Conservation (phyloP, 2,113 vertebrate species). For the Oenanthe melanoleuca region DNA sequence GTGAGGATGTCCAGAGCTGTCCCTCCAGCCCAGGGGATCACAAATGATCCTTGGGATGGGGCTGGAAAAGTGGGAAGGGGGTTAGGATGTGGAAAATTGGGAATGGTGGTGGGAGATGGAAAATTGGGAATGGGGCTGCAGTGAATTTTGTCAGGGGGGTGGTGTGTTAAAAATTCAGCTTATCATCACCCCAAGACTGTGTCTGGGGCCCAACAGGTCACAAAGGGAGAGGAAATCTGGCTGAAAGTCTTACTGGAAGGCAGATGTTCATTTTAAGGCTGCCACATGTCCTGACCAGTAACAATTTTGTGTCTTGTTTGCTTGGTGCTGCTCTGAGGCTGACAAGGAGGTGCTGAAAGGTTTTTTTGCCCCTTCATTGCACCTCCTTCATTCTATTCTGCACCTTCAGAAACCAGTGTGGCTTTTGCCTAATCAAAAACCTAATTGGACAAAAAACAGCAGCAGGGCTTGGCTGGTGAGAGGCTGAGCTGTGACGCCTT, state of each 20-base stretch:
- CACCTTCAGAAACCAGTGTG: not conserved
- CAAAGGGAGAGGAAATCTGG: not conserved
- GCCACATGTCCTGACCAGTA: not conserved
- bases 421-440: not conserved
- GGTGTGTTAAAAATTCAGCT: not conserved
- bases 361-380: not conserved
- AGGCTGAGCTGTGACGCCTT: not conserved
- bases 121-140: too few species aligned
- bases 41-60: not conserved
- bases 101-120: too few species aligned
- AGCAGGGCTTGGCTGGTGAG: not conserved
- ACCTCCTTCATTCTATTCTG: not conserved
- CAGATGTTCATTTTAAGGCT: not conserved
- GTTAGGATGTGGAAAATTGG: too few species aligned
- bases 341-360: rapidly evolving
- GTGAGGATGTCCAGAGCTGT: not conserved
- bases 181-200: not conserved
- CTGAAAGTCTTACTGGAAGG: not conserved
- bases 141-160: not conserved
- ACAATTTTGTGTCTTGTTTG: not conserved
- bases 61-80: too few species aligned
- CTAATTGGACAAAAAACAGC: not conserved
- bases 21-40: not conserved
- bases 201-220: not conserved
- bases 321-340: not conserved